These are phyloP conservation scores for Amphipyra tragopoginis DNA, from an alignment of 2,888 invertebrate species.

Conservation along the genomic window DNA sequence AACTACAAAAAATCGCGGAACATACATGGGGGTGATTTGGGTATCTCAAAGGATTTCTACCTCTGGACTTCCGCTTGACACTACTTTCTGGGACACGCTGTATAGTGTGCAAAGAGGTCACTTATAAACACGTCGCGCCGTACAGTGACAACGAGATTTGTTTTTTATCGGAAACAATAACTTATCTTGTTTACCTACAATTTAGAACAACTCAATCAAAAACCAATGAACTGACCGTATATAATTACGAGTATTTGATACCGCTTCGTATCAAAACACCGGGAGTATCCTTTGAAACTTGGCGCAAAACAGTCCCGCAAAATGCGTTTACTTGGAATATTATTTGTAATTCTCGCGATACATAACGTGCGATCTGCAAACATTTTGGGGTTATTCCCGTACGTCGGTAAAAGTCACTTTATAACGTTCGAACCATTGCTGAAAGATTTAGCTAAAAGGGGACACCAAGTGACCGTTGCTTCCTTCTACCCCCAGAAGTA, in stretches of 20 bases:
- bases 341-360: constrained; percentile 56
- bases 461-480: constrained; percentile 90
- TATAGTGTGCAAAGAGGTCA: no score
- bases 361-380: constrained; percentile 74
- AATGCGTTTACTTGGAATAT: constrained; percentile 22
- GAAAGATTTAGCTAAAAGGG: constrained; percentile 85
- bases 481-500: constrained; percentile 88
- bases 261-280: neutral
- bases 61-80: no score
- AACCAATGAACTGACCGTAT: neutral
- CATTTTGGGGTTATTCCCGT: constrained; percentile 90
- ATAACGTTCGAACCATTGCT: constrained; percentile 89
- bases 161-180: neutral
- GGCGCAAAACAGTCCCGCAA: constrained; percentile 8
- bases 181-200: constrained; percentile 3
- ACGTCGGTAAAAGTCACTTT: constrained; percentile 91
- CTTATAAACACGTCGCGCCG: no score
- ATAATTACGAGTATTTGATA: constrained; percentile 10
- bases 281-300: constrained; percentile 13
- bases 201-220: constrained; percentile 4
- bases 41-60: no score
- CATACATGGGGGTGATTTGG: no score
- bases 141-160: neutral
- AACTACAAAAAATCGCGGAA: no score
- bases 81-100: no score